These are phyloP conservation scores for Notolepis coatsorum DNA, from an alignment of 2,797 vertebrate genomes.

Conservation along the genomic window DNA sequence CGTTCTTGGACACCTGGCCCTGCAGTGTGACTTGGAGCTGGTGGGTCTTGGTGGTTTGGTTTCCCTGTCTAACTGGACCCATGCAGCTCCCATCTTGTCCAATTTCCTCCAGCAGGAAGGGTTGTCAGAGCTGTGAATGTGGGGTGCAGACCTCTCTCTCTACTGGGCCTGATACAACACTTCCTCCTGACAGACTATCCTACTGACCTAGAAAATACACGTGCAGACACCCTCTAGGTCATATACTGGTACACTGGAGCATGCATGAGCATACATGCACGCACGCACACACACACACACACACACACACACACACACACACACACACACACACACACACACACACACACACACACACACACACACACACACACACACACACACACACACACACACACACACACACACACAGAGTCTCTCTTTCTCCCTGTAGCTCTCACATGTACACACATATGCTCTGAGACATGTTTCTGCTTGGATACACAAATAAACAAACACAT, in stretches of 20 bases:
- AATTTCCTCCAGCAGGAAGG: slow-evolving; percentile 61
- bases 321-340: background rate
- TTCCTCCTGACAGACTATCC: slow-evolving; percentile 16
- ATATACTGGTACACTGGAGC: background rate
- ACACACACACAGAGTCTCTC: background rate
- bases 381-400: background rate
- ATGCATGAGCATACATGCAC: background rate
- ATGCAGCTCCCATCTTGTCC: slow-evolving; percentile 42
- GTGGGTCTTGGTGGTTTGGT: slow-evolving; percentile 46
- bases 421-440: too few species aligned
- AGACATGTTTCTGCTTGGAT: background rate
- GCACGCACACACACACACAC: background rate
- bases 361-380: background rate
- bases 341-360: slow-evolving; percentile 3
- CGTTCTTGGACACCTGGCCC: slow-evolving; percentile 17
- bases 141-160: slow-evolving; percentile 13
- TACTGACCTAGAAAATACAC: slow-evolving; percentile 3
- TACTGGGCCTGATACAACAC: slow-evolving; percentile 41
- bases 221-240: too few species aligned
- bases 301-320: background rate
- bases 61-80: slow-evolving; percentile 39
- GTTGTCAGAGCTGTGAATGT: slow-evolving; percentile 23
- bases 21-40: slow-evolving; percentile 22
- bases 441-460: background rate
- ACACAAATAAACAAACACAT: background rate